A percentile compares a stretch with the other conserved stretches of the same genome.
These are phyloP conservation scores for Cyanistes caeruleus DNA, from an alignment of 2,113 vertebrate species.

Conservation along the genomic window DNA sequence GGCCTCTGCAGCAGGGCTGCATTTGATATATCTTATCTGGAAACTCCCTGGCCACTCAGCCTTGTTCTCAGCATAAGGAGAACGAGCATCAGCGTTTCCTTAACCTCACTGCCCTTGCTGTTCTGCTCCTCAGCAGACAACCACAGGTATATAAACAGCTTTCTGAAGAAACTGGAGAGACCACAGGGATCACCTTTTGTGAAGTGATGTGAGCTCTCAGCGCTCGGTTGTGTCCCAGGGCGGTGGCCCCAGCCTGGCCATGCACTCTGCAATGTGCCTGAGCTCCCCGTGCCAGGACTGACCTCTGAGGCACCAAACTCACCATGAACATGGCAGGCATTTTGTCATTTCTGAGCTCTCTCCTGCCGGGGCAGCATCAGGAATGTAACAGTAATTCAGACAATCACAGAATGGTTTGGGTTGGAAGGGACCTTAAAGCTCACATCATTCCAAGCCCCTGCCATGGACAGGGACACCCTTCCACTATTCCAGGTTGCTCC, in stretches of 20 bases:
- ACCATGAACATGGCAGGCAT: neutral
- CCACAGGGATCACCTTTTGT: neutral
- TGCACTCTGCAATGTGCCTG: neutral
- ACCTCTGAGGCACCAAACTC: neutral
- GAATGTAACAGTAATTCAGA: rapidly evolving
- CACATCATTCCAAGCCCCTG: too few relatives aligned
- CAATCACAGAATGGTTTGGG: too few relatives aligned
- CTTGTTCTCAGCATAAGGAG: neutral
- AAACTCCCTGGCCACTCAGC: neutral
- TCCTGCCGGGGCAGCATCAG: neutral
- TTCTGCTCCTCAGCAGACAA: neutral
- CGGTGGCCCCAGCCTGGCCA: rapidly evolving
- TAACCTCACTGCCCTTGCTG: neutral
- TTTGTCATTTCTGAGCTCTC: neutral
- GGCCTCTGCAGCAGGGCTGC: neutral
- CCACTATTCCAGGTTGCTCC: rapidly evolving
- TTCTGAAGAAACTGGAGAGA: neutral
- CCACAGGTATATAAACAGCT: neutral
- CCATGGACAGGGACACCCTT: neutral
- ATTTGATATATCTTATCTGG: neutral
- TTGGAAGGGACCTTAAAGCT: neutral
- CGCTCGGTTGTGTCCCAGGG: neutral
- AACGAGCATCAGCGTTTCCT: neutral
- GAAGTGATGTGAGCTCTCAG: neutral
- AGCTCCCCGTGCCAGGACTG: neutral